Evolutionary conservation across 53 echinoderm and acorn worm genomes (phyloP).

Genomic region (Henricia sp.): DNA sequence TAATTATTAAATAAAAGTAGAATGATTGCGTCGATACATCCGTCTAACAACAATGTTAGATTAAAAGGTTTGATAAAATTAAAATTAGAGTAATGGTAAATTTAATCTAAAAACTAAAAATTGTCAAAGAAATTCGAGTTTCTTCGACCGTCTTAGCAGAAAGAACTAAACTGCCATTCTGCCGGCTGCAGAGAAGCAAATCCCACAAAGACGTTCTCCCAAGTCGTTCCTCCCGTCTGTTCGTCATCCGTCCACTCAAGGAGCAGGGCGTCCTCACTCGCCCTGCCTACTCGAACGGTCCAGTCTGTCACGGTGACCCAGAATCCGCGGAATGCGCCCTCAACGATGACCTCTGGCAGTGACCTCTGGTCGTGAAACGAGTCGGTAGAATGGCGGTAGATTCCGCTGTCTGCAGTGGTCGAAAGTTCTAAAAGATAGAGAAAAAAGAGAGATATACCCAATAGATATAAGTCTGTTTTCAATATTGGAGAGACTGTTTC

Average conservation of each 20-base stretch:
- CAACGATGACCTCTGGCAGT: not conserved
- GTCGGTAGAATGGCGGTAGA: constrained; percentile 1
- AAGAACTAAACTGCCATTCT: constrained; percentile 16
- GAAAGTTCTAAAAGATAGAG: not conserved
- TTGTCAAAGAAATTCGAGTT: no score
- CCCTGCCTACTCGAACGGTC: not conserved
- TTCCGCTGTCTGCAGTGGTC: not conserved
- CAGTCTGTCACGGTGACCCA: not conserved
- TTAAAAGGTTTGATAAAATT: no score
- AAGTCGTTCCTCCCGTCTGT: not conserved
- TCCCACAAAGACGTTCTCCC: not conserved
- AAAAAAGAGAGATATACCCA: no score
- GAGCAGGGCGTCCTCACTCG: constrained; percentile 11
- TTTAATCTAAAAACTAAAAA: no score
- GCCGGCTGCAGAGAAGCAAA: constrained; percentile 12
- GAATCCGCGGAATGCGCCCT: not conserved
- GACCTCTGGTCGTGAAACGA: not conserved
- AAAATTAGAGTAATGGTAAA: no score
- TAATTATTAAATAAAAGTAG: no score
- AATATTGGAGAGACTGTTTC: no score
- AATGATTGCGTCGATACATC: no score
- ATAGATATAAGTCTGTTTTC: no score
- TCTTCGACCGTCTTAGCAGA: constrained; percentile 3
- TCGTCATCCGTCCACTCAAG: constrained; percentile 11
- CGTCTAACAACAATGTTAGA: no score